Evolutionary conservation across 2,113 vertebrate species (phyloP), one percentile per base, ranked within the genome.

Genomic region (Climacteris rufus): DNA sequence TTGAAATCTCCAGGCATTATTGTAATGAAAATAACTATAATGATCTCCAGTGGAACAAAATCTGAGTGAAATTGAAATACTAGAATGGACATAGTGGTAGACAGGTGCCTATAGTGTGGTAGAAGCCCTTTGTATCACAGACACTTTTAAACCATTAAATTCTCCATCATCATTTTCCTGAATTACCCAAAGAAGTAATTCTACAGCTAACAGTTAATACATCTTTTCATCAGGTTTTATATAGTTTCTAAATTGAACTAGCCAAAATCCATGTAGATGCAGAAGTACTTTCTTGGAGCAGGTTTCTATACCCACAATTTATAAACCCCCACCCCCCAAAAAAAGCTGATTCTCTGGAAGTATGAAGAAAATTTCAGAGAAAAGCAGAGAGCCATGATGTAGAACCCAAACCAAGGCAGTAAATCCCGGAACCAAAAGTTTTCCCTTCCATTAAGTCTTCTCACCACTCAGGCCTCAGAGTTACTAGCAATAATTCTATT

Each of bases 1-100:
- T 70, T 72, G 74, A 87, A 83, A 72, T 85, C 42, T 92, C 66
- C 50, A 80, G 59, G 66, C 23, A 59, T 88, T 90, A 61, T 61
- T 74, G 33, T 86, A 88, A 88, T 90, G 71, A 85, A 96, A 95
- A 92, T 88, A 66, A 54, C 52, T 69, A 52, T 88, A 80, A 92
- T 92, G 91, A 76, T 61, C 53, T 92, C 39, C 22, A 84, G 14
- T 27, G 44, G 52, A 54, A 83, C 21, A 84, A 89, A 90, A 88
- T 56, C 35, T 4, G 5, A 70, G 31, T 63, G 44, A 86, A 87
- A 88, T 19, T 75, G 35, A 90, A 93, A 35, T 75, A 47, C 47
- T 92, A 30, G 82, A 92, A 56, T 30, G 61, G 69, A 64, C 1
- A 0, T 47, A 27, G 35, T 47, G 52, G 18, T 44, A 79, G 66